Base-by-base conservation (phyloP, 2,113 vertebrate genomes). In the Cathartes aura region DNA sequence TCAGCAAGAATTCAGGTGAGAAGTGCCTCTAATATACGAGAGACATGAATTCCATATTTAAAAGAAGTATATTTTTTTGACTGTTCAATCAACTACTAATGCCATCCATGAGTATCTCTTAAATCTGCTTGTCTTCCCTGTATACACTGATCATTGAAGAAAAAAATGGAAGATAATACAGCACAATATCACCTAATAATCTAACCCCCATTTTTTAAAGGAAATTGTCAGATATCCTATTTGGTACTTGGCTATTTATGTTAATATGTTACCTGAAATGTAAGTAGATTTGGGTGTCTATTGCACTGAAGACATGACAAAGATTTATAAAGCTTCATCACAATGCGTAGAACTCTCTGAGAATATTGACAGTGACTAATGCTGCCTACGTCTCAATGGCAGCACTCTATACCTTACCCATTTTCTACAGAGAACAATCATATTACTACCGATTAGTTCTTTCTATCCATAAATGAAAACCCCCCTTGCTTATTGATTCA, bases 241-340 rank as follows among this genome's bases (percentile, higher is more conserved):
- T 98, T 95, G 95, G 90, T 97, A 60, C 93, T 89, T 97, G 96
- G 83, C 82, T 97, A 86, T 96, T 98, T 95, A 95, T 85, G 87
- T 92, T 93, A 95, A 93, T 95, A 93, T 23, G 89, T 93, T 97
- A 95, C 96, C 96, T 97, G 94, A 95, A 98, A 90, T 91, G n/a
- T 96, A 96, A 97, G 93, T 95, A 89, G 93, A 96, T 96, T 98
- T 96, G 86, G 50, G 78, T 82, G 96, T 96, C 93, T 97, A 76
- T 95, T 95, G 90, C 71, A 88, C 90, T 96, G 92, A 95, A 97
- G 88, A 90, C 82, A 92, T 96, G 97, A 98, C 95, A 97, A 96
- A 98, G 97, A 97, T 98, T 97, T 97, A 98, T 97, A 97, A 90
- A 97, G 82, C 91, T 97, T 97, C 88, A 96, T 91, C 78, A 74